Conservation (phyloP, 1,140 invertebrate species). For the Dinothrombium tinctorium region DNA sequence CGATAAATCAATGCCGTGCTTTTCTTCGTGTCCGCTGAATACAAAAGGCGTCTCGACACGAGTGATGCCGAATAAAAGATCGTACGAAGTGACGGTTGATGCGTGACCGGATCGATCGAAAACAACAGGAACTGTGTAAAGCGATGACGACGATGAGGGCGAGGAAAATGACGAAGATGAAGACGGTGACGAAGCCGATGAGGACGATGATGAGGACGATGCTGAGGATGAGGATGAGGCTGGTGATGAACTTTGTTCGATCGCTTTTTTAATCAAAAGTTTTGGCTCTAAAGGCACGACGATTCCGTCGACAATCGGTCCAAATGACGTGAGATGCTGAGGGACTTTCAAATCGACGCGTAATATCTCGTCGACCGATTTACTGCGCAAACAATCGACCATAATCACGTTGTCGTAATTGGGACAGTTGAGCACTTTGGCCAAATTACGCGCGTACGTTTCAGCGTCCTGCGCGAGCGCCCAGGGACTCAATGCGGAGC, state of each 20-base stretch:
- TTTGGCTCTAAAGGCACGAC: conserved; percentile 54
- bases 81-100: conserved; percentile 28
- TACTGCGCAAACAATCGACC: conserved; percentile 55
- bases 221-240: conserved; percentile 4
- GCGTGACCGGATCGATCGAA: background rate
- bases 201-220: conserved; percentile 12
- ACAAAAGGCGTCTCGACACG: conserved; percentile 68
- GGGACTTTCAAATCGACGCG: conserved; percentile 47
- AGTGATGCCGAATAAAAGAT: conserved; percentile 83
- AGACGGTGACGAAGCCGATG: too few species aligned
- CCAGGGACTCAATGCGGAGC: conserved; percentile 77
- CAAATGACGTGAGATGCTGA: conserved; percentile 62
- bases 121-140: background rate
- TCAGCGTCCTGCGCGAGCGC: conserved; percentile 64
- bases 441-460: conserved; percentile 59
- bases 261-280: conserved; percentile 9
- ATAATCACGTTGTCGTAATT: conserved; percentile 27
- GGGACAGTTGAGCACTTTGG: conserved; percentile 57
- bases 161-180: background rate
- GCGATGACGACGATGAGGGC: background rate
- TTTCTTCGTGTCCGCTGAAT: conserved; percentile 66
- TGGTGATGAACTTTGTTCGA: background rate
- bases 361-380: conserved; percentile 49
- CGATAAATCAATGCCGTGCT: conserved; percentile 58
- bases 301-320: conserved; percentile 70